Evolutionary conservation across 2,797 vertebrate genomes (phyloP).

Genomic region (Microcaecilia unicolor): DNA sequence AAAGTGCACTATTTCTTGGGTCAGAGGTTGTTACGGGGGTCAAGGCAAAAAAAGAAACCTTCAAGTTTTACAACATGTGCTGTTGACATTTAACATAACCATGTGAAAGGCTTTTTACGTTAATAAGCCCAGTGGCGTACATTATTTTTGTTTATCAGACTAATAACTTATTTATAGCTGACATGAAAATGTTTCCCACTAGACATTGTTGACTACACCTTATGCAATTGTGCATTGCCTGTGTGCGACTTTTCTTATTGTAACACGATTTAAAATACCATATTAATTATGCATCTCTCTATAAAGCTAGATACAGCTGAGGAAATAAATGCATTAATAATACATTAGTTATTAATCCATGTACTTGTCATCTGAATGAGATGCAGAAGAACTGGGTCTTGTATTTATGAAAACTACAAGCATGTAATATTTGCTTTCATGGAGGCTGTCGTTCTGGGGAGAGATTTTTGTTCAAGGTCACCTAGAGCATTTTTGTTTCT

Average conservation of each 20-base stretch:
- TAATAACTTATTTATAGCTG: constrained; percentile 48
- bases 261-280: constrained; percentile 50
- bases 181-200: constrained; percentile 39
- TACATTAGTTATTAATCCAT: constrained; percentile 48
- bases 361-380: constrained; percentile 37
- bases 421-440: constrained; percentile 17
- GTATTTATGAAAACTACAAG: constrained; percentile 6
- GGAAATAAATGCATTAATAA: constrained; percentile 53
- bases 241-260: constrained; percentile 42
- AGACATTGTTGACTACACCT: constrained; percentile 31
- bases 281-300: constrained; percentile 55
- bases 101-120: constrained; percentile 28
- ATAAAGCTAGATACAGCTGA: constrained; percentile 43
- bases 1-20: constrained; percentile 29
- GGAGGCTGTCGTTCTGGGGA: neutral
- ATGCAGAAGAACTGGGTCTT: constrained; percentile 26
- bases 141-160: constrained; percentile 31
- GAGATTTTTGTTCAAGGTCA: constrained; percentile 1
- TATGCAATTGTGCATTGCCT: constrained; percentile 35
- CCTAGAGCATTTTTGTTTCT: neutral
- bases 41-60: constrained; percentile 6
- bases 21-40: constrained; percentile 6
- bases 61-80: constrained; percentile 9
- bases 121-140: constrained; percentile 36
- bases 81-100: constrained; percentile 34